Percentiles rank a stretch among this genome's conserved stretches.
These are phyloP conservation scores for Holothuria leucospilota DNA, from an alignment of 53 echinoderm and acorn worm genomes.

Conservation along the genomic window DNA sequence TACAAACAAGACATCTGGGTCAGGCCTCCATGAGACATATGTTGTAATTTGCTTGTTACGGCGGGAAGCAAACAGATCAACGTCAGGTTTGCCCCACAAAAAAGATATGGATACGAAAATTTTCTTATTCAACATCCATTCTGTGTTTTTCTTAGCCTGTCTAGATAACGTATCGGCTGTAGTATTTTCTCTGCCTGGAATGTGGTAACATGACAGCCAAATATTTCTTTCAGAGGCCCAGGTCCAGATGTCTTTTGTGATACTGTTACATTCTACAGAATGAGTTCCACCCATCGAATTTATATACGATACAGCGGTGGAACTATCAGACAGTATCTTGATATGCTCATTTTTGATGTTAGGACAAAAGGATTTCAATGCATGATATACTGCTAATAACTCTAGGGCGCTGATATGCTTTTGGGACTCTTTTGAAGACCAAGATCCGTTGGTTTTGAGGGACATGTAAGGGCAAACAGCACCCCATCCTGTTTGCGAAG, in stretches of 20 bases:
- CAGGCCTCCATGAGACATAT: slow-evolving; percentile 59
- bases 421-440: slow-evolving; percentile 8
- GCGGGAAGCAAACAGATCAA: slow-evolving; percentile 57
- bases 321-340: slow-evolving; percentile 33
- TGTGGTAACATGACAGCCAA: too few relatives aligned
- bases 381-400: neutral
- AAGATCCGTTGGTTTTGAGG: slow-evolving; percentile 4
- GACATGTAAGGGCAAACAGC: slow-evolving; percentile 8
- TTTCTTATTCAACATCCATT: slow-evolving; percentile 20
- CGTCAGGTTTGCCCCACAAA: slow-evolving; percentile 3
- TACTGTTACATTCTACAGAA: neutral
- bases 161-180: neutral
- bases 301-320: slow-evolving; percentile 28
- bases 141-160: neutral
- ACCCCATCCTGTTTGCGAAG: slow-evolving; percentile 2
- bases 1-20: slow-evolving; percentile 49
- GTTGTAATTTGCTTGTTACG: slow-evolving; percentile 38
- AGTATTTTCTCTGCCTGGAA: neutral
- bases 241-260: too few relatives aligned
- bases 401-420: slow-evolving; percentile 24
- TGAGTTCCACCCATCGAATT: slow-evolving; percentile 24
- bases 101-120: slow-evolving; percentile 7
- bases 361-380: neutral
- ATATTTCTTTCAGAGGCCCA: too few relatives aligned
- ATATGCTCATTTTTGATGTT: slow-evolving; percentile 19